Evolutionary conservation across 2,888 invertebrate species (phyloP).

Genomic region (Aphodius granarius): DNA sequence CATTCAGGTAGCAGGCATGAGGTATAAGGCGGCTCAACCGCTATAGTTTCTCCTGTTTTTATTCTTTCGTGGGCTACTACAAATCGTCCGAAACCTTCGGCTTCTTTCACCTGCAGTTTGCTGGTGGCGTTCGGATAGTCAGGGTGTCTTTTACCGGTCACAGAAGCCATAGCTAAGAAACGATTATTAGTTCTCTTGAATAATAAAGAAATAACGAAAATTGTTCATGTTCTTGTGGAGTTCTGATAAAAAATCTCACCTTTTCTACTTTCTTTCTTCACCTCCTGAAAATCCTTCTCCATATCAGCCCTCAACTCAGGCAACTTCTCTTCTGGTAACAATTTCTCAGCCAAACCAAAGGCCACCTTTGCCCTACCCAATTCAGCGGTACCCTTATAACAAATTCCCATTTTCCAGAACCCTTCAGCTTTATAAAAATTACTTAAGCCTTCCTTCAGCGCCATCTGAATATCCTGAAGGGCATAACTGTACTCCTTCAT

Average conservation of each 20-base stretch:
- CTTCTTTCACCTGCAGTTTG: slow-evolving; percentile 62
- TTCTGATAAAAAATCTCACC: slow-evolving; percentile 19
- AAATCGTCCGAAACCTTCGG: slow-evolving; percentile 68
- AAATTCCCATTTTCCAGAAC: slow-evolving; percentile 71
- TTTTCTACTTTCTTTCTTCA: slow-evolving; percentile 29
- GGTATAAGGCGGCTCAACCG: slow-evolving; percentile 73
- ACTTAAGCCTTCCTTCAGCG: slow-evolving; percentile 65
- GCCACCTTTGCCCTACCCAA: slow-evolving; percentile 66
- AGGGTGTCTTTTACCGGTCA: slow-evolving; percentile 24
- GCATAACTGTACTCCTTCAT: slow-evolving; percentile 62
- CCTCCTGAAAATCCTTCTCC: slow-evolving; percentile 35
- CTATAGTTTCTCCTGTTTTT: slow-evolving; percentile 70
- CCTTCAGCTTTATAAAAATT: slow-evolving; percentile 65
- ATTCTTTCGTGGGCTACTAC: slow-evolving; percentile 66
- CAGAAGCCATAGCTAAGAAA: slow-evolving; percentile 28
- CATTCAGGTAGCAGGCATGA: slow-evolving; percentile 72
- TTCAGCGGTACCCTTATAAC: slow-evolving; percentile 66
- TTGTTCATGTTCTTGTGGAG: not conserved
- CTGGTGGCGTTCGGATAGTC: slow-evolving; percentile 61
- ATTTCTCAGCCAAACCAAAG: slow-evolving; percentile 63
- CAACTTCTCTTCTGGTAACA: slow-evolving; percentile 56
- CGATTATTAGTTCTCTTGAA: not conserved
- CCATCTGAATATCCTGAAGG: slow-evolving; percentile 68
- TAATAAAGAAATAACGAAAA: slow-evolving; percentile 3
- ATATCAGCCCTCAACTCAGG: slow-evolving; percentile 55